Evolutionary conservation across 2,797 vertebrate genomes (phyloP).

Genomic region (Rhinoraja longicauda): DNA sequence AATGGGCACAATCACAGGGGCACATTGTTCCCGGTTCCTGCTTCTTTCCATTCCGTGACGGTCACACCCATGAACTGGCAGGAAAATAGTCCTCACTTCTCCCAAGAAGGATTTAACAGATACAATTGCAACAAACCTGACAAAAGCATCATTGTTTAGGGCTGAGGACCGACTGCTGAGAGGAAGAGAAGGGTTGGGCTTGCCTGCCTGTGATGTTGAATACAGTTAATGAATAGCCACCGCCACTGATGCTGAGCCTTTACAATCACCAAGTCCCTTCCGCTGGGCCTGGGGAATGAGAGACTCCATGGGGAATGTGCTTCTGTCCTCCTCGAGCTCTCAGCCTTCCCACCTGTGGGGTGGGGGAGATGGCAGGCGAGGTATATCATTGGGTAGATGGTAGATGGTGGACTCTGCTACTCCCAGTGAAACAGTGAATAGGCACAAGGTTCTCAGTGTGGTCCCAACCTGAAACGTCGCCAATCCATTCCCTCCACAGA

Average conservation of each 20-base stretch:
- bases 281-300: neutral
- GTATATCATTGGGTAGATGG: too few species aligned
- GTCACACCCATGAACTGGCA: neutral
- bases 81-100: neutral
- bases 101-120: neutral
- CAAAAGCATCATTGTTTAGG: neutral
- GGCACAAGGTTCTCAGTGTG: too few species aligned
- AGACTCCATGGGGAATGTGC: neutral
- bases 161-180: neutral
- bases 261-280: neutral
- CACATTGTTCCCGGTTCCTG: neutral
- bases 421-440: too few species aligned
- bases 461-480: too few species aligned
- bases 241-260: too few species aligned
- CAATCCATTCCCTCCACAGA: too few species aligned
- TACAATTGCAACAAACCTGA: neutral
- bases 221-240: neutral
- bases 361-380: too few species aligned
- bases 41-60: neutral
- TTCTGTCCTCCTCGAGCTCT: too few species aligned
- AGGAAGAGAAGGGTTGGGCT: neutral
- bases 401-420: too few species aligned
- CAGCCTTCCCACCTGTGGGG: too few species aligned
- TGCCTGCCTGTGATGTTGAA: neutral
- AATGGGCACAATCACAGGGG: too few species aligned